These are phyloP conservation scores for Phaonia tiefii DNA, from an alignment of 2,888 invertebrate genomes.

Conservation along the genomic window DNA sequence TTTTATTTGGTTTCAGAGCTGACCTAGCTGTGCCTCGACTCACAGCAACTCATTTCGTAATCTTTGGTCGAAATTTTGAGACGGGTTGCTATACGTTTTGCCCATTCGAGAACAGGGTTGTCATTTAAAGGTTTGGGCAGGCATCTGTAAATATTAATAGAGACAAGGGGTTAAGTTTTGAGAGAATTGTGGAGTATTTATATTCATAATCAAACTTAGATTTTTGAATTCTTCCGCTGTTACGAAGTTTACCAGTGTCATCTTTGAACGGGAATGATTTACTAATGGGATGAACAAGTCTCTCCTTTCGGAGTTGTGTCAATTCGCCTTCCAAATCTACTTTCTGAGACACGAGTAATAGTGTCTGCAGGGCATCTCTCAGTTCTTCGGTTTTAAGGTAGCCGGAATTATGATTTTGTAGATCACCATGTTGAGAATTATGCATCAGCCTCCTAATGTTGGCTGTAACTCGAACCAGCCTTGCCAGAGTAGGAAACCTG, in stretches of 20 bases:
- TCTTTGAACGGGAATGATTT: constrained; percentile 24
- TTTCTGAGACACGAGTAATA: constrained; percentile 17
- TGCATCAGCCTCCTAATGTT: not conserved
- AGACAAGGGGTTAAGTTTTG: constrained; percentile 32
- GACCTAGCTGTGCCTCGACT: constrained; percentile 45
- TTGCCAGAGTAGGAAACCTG: not conserved
- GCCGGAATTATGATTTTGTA: not conserved
- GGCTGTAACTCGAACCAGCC: constrained; percentile 9
- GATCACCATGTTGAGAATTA: not conserved
- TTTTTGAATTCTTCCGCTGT: constrained; percentile 58
- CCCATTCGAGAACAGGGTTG: no score
- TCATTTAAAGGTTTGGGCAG: no score
- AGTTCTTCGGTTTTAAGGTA: not conserved
- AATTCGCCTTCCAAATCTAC: constrained; percentile 31
- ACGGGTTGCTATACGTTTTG: no score
- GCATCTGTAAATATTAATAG: constrained; percentile 26
- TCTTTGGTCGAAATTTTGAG: not conserved
- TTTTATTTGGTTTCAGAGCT: constrained; percentile 34
- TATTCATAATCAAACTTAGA: constrained; percentile 57
- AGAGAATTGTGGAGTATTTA: constrained; percentile 67
- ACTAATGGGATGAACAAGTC: not conserved
- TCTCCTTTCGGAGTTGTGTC: not conserved
- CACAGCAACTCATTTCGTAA: constrained; percentile 23
- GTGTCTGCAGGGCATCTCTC: not conserved
- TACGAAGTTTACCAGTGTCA: constrained; percentile 20